Conservation (phyloP, 2,113 vertebrate species). For the Accipiter virgatus region DNA sequence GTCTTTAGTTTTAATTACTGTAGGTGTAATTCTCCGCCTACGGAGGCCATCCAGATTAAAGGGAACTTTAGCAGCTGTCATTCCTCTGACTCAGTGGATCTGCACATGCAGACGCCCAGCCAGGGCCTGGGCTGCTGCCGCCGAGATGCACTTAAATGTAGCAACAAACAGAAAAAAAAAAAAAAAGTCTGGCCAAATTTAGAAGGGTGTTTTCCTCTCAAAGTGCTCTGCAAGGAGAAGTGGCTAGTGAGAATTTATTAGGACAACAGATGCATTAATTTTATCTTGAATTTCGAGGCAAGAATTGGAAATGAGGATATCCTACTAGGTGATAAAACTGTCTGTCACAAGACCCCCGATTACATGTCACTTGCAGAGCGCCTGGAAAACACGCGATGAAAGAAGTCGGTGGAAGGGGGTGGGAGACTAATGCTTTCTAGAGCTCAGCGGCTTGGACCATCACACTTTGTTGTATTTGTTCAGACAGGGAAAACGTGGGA, state of each 20-base stretch:
- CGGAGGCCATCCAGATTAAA: constrained; percentile 51
- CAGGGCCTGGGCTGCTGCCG: constrained; percentile 14
- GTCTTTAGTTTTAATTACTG: constrained; percentile 44
- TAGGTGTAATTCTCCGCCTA: constrained; percentile 18
- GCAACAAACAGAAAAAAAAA: constrained; percentile 33
- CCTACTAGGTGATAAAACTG: constrained; percentile 74
- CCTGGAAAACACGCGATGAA: constrained; percentile 48
- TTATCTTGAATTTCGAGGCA: constrained; percentile 67
- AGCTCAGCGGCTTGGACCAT: constrained; percentile 35
- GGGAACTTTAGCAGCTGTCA: constrained; percentile 30
- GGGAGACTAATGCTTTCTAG: constrained; percentile 37
- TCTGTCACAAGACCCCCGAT: constrained; percentile 69
- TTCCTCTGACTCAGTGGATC: constrained; percentile 28
- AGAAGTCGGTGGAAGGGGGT: constrained; percentile 43
- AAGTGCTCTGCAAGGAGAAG: constrained; percentile 55
- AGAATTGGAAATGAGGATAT: constrained; percentile 69
- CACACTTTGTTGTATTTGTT: constrained; percentile 48
- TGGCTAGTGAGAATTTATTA: constrained; percentile 69
- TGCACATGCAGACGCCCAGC: not conserved
- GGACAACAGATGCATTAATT: constrained; percentile 70
- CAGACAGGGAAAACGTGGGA: constrained; percentile 51
- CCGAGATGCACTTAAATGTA: constrained; percentile 22
- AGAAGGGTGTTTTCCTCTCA: constrained; percentile 55
- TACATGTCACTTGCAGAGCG: constrained; percentile 62
- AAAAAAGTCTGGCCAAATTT: constrained; percentile 42